Percentiles rank a stretch among this genome's conserved stretches.
These are phyloP conservation scores for Nothobranchius furzeri DNA, from an alignment of 2,113 vertebrate species.

Conservation along the genomic window DNA sequence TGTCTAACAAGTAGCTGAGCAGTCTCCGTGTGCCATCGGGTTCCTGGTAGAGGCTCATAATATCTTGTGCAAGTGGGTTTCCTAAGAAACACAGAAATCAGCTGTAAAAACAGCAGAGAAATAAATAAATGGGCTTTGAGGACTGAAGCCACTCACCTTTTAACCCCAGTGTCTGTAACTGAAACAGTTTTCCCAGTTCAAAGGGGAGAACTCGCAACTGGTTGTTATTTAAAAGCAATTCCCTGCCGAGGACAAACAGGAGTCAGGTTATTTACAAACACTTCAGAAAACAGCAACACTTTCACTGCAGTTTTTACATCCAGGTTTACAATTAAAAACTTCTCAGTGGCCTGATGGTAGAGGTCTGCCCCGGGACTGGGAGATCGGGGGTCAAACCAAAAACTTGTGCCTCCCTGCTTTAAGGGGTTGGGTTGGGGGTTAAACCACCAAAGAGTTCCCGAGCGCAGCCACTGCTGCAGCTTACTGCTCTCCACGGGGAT, in stretches of 20 bases:
- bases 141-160: constrained; percentile 85
- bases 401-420: no score
- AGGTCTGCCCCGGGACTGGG: no score
- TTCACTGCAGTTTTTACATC: background rate
- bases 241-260: constrained; percentile 81
- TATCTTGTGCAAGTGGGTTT: constrained; percentile 99
- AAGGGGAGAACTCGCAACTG: constrained; percentile 99
- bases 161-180: constrained; percentile 98
- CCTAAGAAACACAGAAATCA: constrained; percentile 72
- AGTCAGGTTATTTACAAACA: constrained; percentile 18
- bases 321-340: background rate
- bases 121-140: background rate
- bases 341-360: no score
- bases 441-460: no score
- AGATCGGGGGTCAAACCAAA: no score
- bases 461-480: no score
- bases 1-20: constrained; percentile 98
- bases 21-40: constrained; percentile 96
- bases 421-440: no score
- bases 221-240: constrained; percentile 99
- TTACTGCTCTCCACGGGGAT: no score
- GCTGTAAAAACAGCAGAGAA: constrained; percentile 11
- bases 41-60: constrained; percentile 97
- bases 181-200: constrained; percentile 99
- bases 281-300: background rate